These are phyloP conservation scores for Brachionus paranguensis DNA, from an alignment of 1,140 invertebrate genomes.

Conservation along the genomic window DNA sequence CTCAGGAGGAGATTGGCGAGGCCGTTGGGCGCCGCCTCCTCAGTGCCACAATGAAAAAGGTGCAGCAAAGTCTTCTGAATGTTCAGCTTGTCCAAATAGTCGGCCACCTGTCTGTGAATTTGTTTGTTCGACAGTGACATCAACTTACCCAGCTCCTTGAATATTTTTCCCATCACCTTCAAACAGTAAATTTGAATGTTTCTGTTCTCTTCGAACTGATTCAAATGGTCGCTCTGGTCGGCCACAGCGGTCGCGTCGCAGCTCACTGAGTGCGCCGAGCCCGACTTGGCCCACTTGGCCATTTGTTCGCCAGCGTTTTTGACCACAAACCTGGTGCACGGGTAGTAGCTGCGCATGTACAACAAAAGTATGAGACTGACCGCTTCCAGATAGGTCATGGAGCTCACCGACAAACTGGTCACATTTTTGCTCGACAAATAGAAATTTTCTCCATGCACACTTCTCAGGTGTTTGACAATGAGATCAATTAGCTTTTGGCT, in stretches of 20 bases:
- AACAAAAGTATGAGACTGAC: neutral
- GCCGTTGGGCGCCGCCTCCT: neutral
- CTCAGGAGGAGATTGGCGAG: neutral
- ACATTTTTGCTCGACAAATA: neutral
- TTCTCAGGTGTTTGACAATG: neutral
- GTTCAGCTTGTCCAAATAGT: slow-evolving; percentile 2
- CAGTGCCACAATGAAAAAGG: neutral
- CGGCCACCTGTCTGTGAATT: neutral
- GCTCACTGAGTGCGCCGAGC: neutral
- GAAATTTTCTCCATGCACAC: slow-evolving; percentile 30
- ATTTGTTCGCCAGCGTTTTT: neutral
- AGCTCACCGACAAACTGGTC: neutral
- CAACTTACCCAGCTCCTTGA: neutral
- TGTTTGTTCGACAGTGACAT: neutral
- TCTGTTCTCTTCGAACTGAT: neutral
- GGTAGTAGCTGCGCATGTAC: slow-evolving; percentile 28
- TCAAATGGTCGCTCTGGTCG: neutral
- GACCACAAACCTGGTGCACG: neutral
- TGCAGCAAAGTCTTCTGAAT: slow-evolving; percentile 37
- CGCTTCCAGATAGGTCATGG: slow-evolving; percentile 13
- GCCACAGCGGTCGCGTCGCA: neutral
- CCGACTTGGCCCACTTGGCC: neutral
- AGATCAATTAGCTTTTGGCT: slow-evolving; percentile 6
- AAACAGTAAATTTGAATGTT: slow-evolving; percentile 29
- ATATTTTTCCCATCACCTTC: neutral